Base-by-base conservation (phyloP, 2,888 invertebrate species). In the Adelognathus sp. region DNA sequence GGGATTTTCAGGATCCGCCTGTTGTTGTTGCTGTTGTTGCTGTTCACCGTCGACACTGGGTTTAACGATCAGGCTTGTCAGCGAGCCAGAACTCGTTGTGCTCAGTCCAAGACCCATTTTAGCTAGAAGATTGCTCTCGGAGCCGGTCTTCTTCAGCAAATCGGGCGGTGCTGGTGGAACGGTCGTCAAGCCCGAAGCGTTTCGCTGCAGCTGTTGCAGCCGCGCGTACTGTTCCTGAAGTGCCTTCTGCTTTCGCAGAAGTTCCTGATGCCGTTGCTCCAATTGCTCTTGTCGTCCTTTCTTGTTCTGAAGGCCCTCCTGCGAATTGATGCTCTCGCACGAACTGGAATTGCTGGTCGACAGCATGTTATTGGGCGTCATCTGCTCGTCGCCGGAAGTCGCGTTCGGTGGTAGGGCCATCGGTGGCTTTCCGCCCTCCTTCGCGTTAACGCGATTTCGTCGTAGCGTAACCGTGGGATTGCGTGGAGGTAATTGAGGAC, bases 171-270 rank as follows among this genome's bases (percentile, higher is more conserved):
- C 94, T 1, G 95, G 94, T 58, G 93, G 92, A 2, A 94, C 93
- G 9, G 95, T 93, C 54, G 91, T 83, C 63, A 94, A 87, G 2
- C 95, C 93, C 33, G 95, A 94, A 0, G 95, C 95, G 83, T 95
- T 95, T 83, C 97, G 94, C 89, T 97, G 97, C 82, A 98, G 94
- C 92, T 97, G 96, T 90, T 98, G 98, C 76, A 98, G 92, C 21
- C 98, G 94, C 16, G 97, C 96, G 91, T 98, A 98, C 89, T 98
- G 98, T 87, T 98, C 98, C 90, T 98, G 98, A 18, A 98, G 92
- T 16, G 97, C 96, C 85, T 95, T 95, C 89, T 98, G 98, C 87
- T 98, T 97, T 82, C 96, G 95, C 11, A 98, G 92, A 24, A 98
- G 92, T 88, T 98, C 98, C 89, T 97, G 97, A 89, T 98, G 98